Conservation (phyloP, 92 coral and sea anemone species). For the Phymanthus crucifer region DNA sequence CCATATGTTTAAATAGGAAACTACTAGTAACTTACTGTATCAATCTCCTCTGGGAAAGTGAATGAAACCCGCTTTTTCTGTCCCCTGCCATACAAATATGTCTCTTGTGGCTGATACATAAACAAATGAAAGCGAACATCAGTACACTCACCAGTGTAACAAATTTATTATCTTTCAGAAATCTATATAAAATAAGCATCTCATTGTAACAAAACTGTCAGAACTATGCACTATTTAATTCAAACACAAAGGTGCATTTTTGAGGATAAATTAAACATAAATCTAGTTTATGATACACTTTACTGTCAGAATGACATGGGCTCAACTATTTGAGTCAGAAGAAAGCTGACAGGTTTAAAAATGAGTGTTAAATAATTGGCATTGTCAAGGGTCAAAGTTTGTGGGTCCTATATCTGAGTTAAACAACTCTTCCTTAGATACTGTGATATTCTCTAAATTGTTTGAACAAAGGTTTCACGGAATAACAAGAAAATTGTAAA, state of each 20-base stretch:
- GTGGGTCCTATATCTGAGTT: not conserved
- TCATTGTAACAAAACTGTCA: not conserved
- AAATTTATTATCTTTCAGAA: not conserved
- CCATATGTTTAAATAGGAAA: not conserved
- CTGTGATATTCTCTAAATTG: conserved; percentile 36
- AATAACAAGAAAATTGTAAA: conserved; percentile 7
- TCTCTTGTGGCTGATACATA: conserved; percentile 25
- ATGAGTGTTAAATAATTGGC: not conserved
- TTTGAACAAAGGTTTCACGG: conserved; percentile 27
- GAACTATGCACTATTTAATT: not conserved
- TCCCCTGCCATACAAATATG: conserved; percentile 36
- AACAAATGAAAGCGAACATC: not conserved
- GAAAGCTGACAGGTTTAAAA: not conserved
- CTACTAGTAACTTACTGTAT: conserved; percentile 58
- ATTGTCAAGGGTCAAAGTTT: not conserved
- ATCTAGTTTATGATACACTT: not conserved
- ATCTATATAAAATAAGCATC: not conserved
- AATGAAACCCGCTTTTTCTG: conserved; percentile 85
- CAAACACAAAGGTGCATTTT: not conserved
- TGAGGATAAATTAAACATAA: not conserved
- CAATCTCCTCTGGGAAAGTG: conserved; percentile 81
- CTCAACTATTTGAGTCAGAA: not conserved
- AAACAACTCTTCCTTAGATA: conserved; percentile 33
- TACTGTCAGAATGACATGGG: not conserved
- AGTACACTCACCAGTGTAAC: not conserved